Evolutionary conservation across 2,888 invertebrate species (phyloP), one percentile per base, ranked within the genome.

Genomic region (Pachycephus smyrnensis): DNA sequence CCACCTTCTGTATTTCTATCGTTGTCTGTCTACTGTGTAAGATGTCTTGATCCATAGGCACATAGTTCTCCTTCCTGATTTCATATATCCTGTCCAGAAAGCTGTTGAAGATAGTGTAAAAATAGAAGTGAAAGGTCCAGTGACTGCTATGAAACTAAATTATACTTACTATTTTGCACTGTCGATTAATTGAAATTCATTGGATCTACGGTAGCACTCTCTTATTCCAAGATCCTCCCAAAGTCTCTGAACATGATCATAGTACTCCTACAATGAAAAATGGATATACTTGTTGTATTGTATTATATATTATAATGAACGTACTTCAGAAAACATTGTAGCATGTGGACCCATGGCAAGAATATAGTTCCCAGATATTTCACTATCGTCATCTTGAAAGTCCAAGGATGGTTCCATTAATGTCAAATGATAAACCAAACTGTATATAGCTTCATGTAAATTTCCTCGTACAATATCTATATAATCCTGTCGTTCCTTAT

Each of bases 81-180:
- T 93, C 92, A 82, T 94, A 94, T 84, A 96, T 92, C 91, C 94
- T 93, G 86, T 96, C 95, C 86, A 97, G 92, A 90, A 97, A 97
- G 90, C 97, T 97, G 90, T 73, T 92, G 91, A 81, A 79, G 77
- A 80, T 55, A 79, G 33, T 40, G 15, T 55, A 15, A 23, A 55
- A 55, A 55, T 23, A 55, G 23, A 23, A 55, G 9, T 9, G 40
- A 55, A 40, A 23, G 40, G 40, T 23, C 9, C 23, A 55, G 23
- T 55, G 40, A 15, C 9, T 55, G 6, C 23, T 40, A 30, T 32
- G 31, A 37, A n/a, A 68, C 71, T 68, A 68, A 12, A 12, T 36
- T 76, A 3, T 68, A 94, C 95, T 94, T 92, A 97, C 97, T 96
- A 96, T 93, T 96, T 95, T 12, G 96, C 95, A 88, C 96, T 96